Conservation (phyloP, 2,797 vertebrate species). For the Limnodromus scolopaceus region DNA sequence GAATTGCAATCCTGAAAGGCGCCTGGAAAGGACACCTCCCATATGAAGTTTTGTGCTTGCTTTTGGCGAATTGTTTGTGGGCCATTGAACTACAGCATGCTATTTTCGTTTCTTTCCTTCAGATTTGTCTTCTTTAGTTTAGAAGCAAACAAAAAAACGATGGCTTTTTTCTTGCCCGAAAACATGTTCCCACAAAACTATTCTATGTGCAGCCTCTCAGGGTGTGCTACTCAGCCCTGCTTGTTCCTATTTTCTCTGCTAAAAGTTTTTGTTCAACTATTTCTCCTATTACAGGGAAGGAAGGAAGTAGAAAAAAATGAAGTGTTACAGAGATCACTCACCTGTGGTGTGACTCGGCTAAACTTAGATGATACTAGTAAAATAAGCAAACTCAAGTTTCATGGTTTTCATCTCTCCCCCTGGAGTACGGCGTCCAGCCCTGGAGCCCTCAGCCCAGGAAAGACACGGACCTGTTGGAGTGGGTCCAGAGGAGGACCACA, state of each 20-base stretch:
- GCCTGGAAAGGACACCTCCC: background rate
- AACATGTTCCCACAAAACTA: background rate
- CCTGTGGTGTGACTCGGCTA: background rate
- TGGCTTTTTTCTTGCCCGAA: background rate
- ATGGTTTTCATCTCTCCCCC: background rate
- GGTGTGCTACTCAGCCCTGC: background rate
- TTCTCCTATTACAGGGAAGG: background rate
- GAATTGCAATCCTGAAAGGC: background rate
- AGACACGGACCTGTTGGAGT: background rate
- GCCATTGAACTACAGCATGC: background rate
- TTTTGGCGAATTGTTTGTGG: background rate
- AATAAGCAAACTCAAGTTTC: background rate
- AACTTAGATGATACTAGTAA: background rate
- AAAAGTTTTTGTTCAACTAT: background rate
- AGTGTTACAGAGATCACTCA: background rate
- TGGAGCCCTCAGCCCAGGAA: background rate
- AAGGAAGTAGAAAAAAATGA: background rate
- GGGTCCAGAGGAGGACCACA: background rate
- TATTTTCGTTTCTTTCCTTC: background rate
- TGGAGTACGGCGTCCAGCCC: background rate
- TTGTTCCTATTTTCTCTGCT: background rate
- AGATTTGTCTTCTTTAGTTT: background rate
- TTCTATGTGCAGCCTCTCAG: background rate
- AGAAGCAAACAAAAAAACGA: background rate
- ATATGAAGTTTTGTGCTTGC: background rate